phyloP scores from a whole-genome alignment of 2,797 vertebrate genomes.

The Neomorphus geoffroyi region DNA sequence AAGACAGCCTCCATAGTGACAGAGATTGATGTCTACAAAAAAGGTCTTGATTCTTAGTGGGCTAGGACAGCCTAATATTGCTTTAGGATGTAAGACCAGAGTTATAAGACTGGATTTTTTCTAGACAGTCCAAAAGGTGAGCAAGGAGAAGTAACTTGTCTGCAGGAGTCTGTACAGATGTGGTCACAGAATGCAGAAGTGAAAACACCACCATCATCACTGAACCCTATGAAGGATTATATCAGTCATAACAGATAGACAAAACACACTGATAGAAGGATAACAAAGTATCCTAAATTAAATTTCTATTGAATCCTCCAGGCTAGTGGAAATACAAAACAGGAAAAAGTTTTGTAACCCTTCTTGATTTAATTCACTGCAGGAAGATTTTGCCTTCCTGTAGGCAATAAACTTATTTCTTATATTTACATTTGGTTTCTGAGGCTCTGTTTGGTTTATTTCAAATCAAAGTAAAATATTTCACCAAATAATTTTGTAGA shows the following conservation, averaged over 20 bases:
- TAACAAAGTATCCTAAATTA: neutral
- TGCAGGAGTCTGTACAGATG: neutral
- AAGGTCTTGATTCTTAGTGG: neutral
- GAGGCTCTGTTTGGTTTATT: neutral
- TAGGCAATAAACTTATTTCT: neutral
- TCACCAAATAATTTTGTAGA: neutral
- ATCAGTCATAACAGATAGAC: neutral
- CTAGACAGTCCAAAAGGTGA: neutral
- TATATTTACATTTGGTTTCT: neutral
- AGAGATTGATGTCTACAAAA: neutral
- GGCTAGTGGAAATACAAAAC: neutral
- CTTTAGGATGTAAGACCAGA: neutral
- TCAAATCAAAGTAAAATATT: neutral
- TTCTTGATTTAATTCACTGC: neutral
- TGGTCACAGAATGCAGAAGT: neutral
- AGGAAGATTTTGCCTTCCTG: neutral
- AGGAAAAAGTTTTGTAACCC: fast-evolving
- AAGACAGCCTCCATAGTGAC: neutral
- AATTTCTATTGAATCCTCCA: neutral
- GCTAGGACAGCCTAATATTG: neutral
- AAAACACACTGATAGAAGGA: neutral
- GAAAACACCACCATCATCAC: neutral
- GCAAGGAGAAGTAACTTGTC: neutral
- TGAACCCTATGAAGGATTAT: neutral
- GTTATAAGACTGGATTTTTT: neutral